Conservation (phyloP, 2,113 vertebrate genomes). For the Grammatotria lemairii region DNA sequence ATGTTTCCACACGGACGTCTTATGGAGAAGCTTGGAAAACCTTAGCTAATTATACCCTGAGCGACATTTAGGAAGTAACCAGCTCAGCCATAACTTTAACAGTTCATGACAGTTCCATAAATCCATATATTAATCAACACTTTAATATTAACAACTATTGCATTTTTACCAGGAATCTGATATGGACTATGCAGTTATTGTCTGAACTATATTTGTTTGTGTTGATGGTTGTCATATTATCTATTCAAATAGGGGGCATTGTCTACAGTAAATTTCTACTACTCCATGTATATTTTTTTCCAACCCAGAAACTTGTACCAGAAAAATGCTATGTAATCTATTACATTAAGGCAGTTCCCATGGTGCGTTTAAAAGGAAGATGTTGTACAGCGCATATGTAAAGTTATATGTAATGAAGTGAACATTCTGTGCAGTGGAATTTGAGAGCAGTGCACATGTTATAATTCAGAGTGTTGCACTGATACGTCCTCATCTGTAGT, state of each 20-base stretch:
- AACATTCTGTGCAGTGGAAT: neutral
- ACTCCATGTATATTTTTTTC: conserved; percentile 73
- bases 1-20: neutral
- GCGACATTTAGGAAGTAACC: neutral
- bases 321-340: conserved; percentile 7
- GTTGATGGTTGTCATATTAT: conserved; percentile 73
- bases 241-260: conserved; percentile 71
- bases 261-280: conserved; percentile 70
- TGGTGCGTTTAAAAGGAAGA: neutral
- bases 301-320: conserved; percentile 70
- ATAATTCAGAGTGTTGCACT: neutral
- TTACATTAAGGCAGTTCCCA: neutral
- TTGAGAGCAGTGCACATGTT: neutral
- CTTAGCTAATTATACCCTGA: neutral
- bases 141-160: conserved; percentile 52
- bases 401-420: neutral
- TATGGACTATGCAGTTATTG: conserved; percentile 73
- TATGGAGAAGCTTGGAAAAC: neutral
- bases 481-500: neutral
- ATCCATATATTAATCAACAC: conserved; percentile 68
- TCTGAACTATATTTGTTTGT: conserved; percentile 65
- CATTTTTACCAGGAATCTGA: conserved; percentile 61
- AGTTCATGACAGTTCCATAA: conserved; percentile 72
- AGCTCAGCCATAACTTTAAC: conserved; percentile 29
- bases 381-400: neutral